phyloP scores from a whole-genome alignment of 2,797 vertebrate species.

The Decapterus maruadsi region DNA sequence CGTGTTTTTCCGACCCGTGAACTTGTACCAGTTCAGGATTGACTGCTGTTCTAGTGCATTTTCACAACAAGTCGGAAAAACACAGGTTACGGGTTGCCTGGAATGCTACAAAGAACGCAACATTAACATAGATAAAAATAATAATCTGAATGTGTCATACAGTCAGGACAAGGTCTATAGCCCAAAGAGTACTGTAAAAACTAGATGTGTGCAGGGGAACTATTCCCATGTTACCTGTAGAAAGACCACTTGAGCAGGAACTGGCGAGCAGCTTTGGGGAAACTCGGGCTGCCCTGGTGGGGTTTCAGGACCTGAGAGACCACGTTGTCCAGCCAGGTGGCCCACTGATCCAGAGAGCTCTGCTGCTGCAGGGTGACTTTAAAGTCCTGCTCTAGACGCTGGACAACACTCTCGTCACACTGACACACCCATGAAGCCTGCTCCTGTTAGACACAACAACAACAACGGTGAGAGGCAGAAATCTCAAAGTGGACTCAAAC shows the following conservation, averaged over 20 bases:
- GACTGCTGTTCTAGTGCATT: no score
- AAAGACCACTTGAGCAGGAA: slow-evolving; percentile 99
- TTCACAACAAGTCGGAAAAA: no score
- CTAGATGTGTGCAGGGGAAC: background rate
- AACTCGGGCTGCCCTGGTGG: slow-evolving; percentile 93
- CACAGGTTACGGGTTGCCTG: no score
- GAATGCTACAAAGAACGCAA: no score
- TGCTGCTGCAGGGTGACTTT: slow-evolving; percentile 98
- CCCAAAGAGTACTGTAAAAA: background rate
- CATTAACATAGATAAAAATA: no score
- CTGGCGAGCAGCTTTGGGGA: slow-evolving; percentile 96
- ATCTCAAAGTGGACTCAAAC: background rate
- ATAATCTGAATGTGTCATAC: background rate
- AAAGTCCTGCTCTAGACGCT: slow-evolving; percentile 98
- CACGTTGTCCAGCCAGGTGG: slow-evolving; percentile 94
- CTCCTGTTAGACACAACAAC: slow-evolving; percentile 85
- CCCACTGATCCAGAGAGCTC: slow-evolving; percentile 99
- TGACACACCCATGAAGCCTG: slow-evolving; percentile 99
- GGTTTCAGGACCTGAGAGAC: slow-evolving; percentile 95
- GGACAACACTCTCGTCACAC: slow-evolving; percentile 96
- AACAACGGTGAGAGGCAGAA: background rate
- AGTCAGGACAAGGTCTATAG: background rate
- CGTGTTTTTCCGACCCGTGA: no score
- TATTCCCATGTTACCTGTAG: slow-evolving; percentile 88
- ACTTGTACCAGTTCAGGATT: no score